Percentiles rank a stretch among this genome's conserved stretches.
Conservation (phyloP, 1,140 invertebrate genomes). For the Pogonomyrmex californicus region DNA sequence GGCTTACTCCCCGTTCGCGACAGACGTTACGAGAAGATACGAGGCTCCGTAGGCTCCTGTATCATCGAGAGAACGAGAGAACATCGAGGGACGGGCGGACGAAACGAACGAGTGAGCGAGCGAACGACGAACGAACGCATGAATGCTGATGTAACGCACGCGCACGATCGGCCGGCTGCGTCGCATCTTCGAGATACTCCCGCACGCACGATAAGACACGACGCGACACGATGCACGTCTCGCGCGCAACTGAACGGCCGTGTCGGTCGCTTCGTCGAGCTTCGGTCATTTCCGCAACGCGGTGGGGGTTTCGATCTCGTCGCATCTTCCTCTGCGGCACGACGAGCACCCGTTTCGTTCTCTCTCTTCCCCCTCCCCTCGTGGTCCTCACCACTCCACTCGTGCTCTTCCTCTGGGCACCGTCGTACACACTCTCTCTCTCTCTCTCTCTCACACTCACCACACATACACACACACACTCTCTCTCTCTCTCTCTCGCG, state of each 20-base stretch:
- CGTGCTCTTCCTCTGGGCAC: background rate
- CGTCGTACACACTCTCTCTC: background rate
- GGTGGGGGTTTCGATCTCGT: background rate
- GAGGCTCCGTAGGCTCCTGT: background rate
- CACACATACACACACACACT: too few species aligned
- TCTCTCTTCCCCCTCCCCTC: background rate
- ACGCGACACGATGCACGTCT: conserved; percentile 58
- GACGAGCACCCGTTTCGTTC: background rate
- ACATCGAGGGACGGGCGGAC: background rate
- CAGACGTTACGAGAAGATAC: background rate
- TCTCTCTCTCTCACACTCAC: conserved; percentile 21
- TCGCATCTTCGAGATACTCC: conserved; percentile 24
- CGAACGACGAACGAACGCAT: conserved; percentile 31
- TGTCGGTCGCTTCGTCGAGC: conserved; percentile 36
- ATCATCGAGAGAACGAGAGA: background rate
- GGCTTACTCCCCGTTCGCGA: background rate
- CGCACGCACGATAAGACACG: background rate
- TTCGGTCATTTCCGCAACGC: conserved; percentile 61
- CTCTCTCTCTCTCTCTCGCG: background rate
- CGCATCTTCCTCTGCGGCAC: background rate
- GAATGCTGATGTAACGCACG: conserved; percentile 67
- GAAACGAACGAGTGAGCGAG: conserved; percentile 16
- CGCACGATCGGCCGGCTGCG: conserved; percentile 41
- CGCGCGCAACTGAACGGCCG: conserved; percentile 70
- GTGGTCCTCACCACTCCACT: conserved; percentile 12